Evolutionary conservation across 2,888 invertebrate genomes (phyloP).

Genomic region (Anagyrus pseudococci): DNA sequence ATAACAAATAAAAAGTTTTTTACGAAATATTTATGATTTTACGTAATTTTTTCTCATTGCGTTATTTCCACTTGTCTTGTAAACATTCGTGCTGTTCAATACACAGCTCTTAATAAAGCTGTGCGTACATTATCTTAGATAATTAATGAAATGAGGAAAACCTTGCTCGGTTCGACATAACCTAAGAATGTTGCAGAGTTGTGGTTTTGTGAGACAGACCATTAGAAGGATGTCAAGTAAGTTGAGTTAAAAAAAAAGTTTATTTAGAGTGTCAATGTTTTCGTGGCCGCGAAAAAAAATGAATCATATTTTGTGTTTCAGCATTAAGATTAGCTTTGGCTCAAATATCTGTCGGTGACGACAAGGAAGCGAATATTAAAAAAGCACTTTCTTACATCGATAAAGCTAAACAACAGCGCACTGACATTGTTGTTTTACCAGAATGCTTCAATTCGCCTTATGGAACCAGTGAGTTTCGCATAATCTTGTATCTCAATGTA

Average conservation of each 20-base stretch:
- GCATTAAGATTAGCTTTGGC: constrained; percentile 78
- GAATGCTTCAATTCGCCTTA: constrained; percentile 97
- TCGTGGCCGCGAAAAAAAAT: constrained; percentile 3
- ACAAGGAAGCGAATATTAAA: constrained; percentile 78
- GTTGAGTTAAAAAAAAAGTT: constrained; percentile 23
- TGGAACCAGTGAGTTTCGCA: constrained; percentile 71
- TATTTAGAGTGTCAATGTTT: neutral
- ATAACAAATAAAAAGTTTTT: too few relatives aligned
- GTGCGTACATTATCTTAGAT: constrained; percentile 32
- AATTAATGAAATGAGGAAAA: constrained; percentile 17
- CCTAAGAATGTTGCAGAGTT: constrained; percentile 45
- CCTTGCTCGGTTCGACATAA: constrained; percentile 42
- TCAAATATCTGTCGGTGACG: constrained; percentile 79
- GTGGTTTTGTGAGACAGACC: constrained; percentile 39
- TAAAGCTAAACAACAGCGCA: constrained; percentile 71
- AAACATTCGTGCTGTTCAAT: too few relatives aligned
- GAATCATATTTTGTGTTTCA: constrained; percentile 48
- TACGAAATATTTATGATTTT: too few relatives aligned
- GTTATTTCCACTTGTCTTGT: too few relatives aligned
- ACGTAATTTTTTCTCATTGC: too few relatives aligned
- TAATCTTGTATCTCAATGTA: too few relatives aligned
- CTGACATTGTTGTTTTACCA: constrained; percentile 73
- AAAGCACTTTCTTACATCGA: constrained; percentile 76
- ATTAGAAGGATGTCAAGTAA: constrained; percentile 50
- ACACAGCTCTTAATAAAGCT: constrained; percentile 7